Conservation (phyloP, 2,888 invertebrate species). For the Crepidodera aurea region DNA sequence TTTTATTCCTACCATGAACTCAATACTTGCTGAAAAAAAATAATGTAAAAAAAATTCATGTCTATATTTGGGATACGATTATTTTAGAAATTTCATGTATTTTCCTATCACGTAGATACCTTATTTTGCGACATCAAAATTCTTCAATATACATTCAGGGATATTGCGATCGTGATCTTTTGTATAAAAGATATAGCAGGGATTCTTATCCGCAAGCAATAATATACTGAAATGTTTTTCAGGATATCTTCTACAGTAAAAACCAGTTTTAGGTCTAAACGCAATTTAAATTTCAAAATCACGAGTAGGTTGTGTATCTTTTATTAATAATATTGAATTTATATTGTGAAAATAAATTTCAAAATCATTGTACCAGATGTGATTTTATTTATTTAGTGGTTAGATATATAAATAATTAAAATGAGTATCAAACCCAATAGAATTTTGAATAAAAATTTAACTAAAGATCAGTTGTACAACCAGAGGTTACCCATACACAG, state of each 20-base stretch:
- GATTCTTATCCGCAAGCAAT: conserved; percentile 20
- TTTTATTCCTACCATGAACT: too few species aligned
- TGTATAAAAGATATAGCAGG: conserved; percentile 25
- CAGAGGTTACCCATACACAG: too few species aligned
- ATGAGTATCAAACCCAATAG: too few species aligned
- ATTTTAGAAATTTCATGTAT: conserved; percentile 22
- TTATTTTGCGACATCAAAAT: conserved; percentile 56
- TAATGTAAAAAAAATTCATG: conserved; percentile 6
- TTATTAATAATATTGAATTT: too few species aligned
- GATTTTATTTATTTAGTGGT: too few species aligned
- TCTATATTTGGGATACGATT: conserved; percentile 8
- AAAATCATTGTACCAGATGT: too few species aligned
- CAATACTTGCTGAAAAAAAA: neutral
- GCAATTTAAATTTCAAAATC: neutral
- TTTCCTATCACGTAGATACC: conserved; percentile 57
- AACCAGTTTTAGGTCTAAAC: neutral
- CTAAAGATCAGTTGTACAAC: too few species aligned
- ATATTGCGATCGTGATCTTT: conserved; percentile 58
- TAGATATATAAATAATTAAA: too few species aligned
- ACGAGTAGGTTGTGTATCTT: too few species aligned
- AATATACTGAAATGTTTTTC: conserved; percentile 20
- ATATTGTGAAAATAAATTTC: too few species aligned
- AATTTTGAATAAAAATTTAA: too few species aligned
- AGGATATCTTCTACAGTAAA: conserved; percentile 14
- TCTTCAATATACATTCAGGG: conserved; percentile 58